These are phyloP conservation scores for Therioaphis trifolii DNA, from an alignment of 2,888 invertebrate genomes.

Conservation along the genomic window DNA sequence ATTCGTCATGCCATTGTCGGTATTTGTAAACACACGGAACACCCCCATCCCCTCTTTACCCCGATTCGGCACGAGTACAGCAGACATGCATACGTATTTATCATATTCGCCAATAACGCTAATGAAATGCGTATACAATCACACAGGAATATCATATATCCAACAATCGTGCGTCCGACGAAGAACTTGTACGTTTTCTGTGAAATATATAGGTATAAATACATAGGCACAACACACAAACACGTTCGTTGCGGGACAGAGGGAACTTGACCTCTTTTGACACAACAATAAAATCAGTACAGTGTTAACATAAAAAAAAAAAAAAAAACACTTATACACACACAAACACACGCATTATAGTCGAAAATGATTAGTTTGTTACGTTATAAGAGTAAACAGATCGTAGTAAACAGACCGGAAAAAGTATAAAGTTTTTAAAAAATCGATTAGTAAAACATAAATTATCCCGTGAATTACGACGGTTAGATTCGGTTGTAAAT, in stretches of 20 bases:
- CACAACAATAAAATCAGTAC: neutral
- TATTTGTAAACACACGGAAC: constrained; percentile 11
- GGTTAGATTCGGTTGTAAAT: neutral
- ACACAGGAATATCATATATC: no score
- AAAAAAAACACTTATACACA: neutral
- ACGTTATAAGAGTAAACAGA: constrained; percentile 35
- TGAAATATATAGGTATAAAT: constrained; percentile 4
- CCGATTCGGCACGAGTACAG: no score
- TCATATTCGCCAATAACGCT: neutral
- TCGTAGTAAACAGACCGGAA: constrained; percentile 48
- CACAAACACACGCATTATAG: neutral
- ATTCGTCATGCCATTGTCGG: constrained; percentile 29
- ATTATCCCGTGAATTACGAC: neutral
- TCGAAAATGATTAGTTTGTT: neutral
- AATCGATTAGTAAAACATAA: constrained; percentile 21
- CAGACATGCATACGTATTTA: neutral
- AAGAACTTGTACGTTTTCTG: neutral
- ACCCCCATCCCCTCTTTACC: neutral
- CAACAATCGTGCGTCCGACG: neutral
- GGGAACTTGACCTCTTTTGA: neutral
- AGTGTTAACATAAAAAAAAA: neutral
- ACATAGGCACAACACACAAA: neutral
- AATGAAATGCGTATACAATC: constrained; percentile 23
- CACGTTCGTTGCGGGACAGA: neutral
- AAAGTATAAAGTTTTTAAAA: constrained; percentile 24